phyloP scores from a whole-genome alignment of 2,113 vertebrate species.

The Donacobius atricapilla region DNA sequence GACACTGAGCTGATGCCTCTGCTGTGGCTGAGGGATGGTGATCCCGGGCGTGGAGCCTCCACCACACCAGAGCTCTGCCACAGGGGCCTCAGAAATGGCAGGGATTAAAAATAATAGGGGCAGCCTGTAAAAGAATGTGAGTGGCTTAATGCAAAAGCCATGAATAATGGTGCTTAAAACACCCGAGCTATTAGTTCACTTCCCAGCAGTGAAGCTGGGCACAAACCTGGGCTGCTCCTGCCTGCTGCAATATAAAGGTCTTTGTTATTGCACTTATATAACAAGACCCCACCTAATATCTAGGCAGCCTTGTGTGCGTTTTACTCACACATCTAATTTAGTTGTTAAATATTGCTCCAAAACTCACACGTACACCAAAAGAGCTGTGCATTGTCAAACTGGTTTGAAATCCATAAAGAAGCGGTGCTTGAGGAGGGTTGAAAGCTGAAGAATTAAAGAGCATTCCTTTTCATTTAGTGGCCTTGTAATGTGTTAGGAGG shows the following conservation, averaged over 20 bases:
- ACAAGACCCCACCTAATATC: not conserved
- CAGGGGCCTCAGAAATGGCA: not conserved
- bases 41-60: not conserved
- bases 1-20: not conserved
- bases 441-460: constrained; percentile 10
- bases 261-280: constrained; percentile 19
- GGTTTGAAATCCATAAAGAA: constrained; percentile 27
- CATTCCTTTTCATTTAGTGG: not conserved
- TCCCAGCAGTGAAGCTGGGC: not conserved
- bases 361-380: not conserved
- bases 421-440: not conserved
- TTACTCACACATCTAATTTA: not conserved
- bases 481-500: not conserved
- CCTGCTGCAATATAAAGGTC: not conserved
- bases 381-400: not conserved
- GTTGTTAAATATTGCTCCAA: constrained; percentile 15
- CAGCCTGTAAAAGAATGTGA: not conserved
- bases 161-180: not conserved
- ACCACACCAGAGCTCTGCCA: not conserved
- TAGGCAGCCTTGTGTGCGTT: not conserved
- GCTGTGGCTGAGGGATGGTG: not conserved
- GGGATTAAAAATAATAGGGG: not conserved
- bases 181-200: not conserved
- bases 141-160: not conserved
- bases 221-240: not conserved